Base-by-base conservation (phyloP, 1,140 invertebrate species). In the Wiebesia pumilae region DNA sequence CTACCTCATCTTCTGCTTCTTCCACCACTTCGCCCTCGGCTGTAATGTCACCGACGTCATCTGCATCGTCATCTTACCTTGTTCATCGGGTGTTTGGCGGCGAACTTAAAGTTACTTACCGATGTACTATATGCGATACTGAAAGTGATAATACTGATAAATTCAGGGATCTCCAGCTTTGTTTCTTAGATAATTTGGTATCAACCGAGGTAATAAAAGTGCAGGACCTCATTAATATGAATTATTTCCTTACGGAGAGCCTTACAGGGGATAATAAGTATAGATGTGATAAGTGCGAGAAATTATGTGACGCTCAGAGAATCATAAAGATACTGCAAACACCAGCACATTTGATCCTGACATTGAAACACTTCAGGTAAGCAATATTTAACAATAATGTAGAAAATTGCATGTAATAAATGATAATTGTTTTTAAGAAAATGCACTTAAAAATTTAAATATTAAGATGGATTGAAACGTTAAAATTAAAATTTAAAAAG, bases 221-320 rank as follows among this genome's bases (percentile, higher is more conserved):
- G 12, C 95, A 97, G 89, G 95, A 95, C 84, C 93, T 98, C 0
- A 93, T 98, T 9, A 96, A 97, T 71, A 96, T 95, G 90, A 87
- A 87, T 77, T 98, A 97, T 91, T 95, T 97, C 80, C 95, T 95
- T 16, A 95, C 96, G 1, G 97, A 98, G 90, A 95, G 95, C 78
- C 91, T 98, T 10, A 94, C 94, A n/a, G 97, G 96, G 0, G 97
- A 97, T 77, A 98, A 98, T 91, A 95, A 96, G 88, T 98, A 98
- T 91, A 95, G 95, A 86, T 98, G 97, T 93, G 96, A 96, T 87
- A 95, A 95, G 43, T 98, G 97, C 91, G 95, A 94, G 19, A 95
- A 94, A 24, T 93, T 97, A 1, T 96, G 96, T 47, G 97, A 98
- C 90, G 97, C 97, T 0, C 96, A 97, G 89, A 95, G 97, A 33